A percentile compares a stretch with the other conserved stretches of the same genome.
phyloP scores from a whole-genome alignment of 2,888 invertebrate species.

The Acanthosepion pharaonis region DNA sequence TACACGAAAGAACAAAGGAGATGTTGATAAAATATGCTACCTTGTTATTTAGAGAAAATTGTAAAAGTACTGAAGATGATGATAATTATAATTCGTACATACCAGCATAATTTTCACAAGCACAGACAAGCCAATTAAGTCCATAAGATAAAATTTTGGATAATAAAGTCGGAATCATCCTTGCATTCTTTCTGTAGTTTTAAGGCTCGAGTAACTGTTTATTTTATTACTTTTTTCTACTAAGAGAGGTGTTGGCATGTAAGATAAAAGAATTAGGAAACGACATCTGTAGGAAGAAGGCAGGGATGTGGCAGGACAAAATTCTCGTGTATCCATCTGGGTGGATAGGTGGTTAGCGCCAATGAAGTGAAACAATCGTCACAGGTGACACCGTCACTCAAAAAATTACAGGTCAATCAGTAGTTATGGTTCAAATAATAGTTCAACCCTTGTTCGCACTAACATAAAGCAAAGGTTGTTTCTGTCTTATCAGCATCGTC shows the following conservation, averaged over 20 bases:
- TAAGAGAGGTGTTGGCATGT: not conserved
- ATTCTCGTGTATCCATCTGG: not conserved
- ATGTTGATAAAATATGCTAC: not conserved
- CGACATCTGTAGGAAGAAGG: not conserved
- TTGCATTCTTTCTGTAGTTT: not conserved
- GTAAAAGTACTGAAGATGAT: not conserved
- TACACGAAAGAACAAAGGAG: not conserved
- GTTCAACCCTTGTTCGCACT: not conserved
- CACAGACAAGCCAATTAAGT: slow-evolving; percentile 33
- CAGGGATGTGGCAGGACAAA: not conserved
- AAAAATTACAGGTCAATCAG: slow-evolving; percentile 4
- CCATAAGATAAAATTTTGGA: slow-evolving; percentile 33
- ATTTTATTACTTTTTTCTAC: not conserved
- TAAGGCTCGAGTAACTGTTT: not conserved
- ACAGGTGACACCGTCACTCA: not conserved
- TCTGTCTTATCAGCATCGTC: not conserved
- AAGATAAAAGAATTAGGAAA: not conserved
- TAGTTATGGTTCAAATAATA: not conserved
- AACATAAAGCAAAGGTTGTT: not conserved
- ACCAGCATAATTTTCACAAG: slow-evolving; percentile 1
- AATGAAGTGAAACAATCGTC: not conserved
- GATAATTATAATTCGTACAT: not conserved
- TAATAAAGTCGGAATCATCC: not conserved
- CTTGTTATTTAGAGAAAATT: not conserved
- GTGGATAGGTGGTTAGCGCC: not conserved